phyloP scores from a whole-genome alignment of 2,113 vertebrate species.

The Atherinomorus stipes region DNA sequence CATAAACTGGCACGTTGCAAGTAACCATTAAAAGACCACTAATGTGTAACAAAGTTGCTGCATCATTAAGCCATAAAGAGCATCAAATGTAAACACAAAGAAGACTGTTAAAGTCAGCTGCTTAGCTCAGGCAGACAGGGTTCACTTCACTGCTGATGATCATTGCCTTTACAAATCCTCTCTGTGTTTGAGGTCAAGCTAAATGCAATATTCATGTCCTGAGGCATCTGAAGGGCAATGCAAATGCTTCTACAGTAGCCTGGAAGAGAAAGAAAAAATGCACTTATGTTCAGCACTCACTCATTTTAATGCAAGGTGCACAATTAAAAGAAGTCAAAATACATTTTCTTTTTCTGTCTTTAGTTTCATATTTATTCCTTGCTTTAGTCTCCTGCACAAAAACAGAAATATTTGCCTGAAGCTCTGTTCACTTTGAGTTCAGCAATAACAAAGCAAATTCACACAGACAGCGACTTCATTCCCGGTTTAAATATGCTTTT shows the following conservation, averaged over 20 bases:
- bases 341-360: constrained; percentile 10
- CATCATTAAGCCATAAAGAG: constrained; percentile 25
- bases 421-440: constrained; percentile 24
- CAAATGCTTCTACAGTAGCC: constrained; percentile 25
- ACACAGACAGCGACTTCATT: constrained; percentile 13
- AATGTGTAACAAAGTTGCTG: constrained; percentile 6
- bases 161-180: constrained; percentile 64
- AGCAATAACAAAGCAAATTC: constrained; percentile 27
- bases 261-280: constrained; percentile 25
- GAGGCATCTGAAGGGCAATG: constrained; percentile 39
- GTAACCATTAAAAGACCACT: background rate
- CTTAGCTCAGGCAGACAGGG: constrained; percentile 30
- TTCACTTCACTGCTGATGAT: constrained; percentile 61
- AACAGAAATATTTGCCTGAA: constrained; percentile 35
- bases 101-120: constrained; percentile 52
- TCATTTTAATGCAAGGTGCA: background rate
- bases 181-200: constrained; percentile 54
- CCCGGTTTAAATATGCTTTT: constrained; percentile 6
- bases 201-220: constrained; percentile 62
- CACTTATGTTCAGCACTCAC: constrained; percentile 16
- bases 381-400: constrained; percentile 1
- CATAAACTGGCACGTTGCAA: background rate
- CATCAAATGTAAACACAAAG: constrained; percentile 26
- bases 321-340: constrained; percentile 6
- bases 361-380: background rate